Evolutionary conservation across 2,113 vertebrate genomes (phyloP), one percentile per base, ranked within the genome.

Genomic region (Halichoeres trimaculatus): DNA sequence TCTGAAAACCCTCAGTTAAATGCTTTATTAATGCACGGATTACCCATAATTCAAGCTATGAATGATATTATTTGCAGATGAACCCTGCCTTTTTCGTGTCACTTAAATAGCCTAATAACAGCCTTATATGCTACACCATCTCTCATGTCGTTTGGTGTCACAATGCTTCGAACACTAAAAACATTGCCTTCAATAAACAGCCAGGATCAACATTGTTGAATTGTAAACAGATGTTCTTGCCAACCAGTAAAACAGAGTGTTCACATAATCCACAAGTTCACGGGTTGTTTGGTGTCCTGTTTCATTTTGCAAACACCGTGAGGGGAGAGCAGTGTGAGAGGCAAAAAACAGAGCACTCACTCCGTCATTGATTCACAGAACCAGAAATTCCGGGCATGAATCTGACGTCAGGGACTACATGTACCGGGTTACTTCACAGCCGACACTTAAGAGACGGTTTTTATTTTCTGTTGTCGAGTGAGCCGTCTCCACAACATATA

Each of bases 241-340:
- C 82, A 77, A 81, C 48, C 41, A 68, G 30, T 72, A 61, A 84
- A 86, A 81, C 55, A 82, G 73, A 76, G 9, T 20, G 55, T 3
- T 63, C 51, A 30, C 65, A 66, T 70, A 77, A 4, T 30, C 64
- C 62, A 8, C 19, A 17, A 19, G 20, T n/a, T 62, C 20, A 30
- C 13, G 19, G 16, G 8, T 59, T 74, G 66, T 52, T 53, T 13
- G 64, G 66, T 79, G 61, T 89, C 65, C 20, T 1, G 34, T 81
- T 83, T 81, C 81, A 60, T 63, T 85, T 68, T 75, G 13, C 53
- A 48, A 70, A 55, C 72, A 55, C 43, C 47, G 16, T 2, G 13
- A 40, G 52, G 62, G 48, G 5, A 38, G 43, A 8, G 1, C 22
- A 8, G 38, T 34, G 47, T 53, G 58, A 80, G 61, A 73, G 6